Base-by-base conservation (phyloP, 2,113 vertebrate species). In the Chionis minor region DNA sequence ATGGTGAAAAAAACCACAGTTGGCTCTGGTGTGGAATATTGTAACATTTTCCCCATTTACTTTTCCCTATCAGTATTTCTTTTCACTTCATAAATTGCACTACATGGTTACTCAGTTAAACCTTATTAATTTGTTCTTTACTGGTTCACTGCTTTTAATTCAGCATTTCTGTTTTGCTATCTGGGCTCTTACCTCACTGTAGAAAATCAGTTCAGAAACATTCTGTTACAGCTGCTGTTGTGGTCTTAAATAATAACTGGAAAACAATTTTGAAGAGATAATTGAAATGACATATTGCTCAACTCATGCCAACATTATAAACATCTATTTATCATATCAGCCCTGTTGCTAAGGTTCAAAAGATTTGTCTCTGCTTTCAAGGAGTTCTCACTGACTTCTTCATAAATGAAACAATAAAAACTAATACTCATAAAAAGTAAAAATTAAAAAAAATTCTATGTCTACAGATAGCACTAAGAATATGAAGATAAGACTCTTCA, bases 281-380 rank as follows among this genome's bases (percentile, higher is more conserved):
- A 94, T 90, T 91, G 71, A 92, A 94, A 94, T 88, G 78, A 81
- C 84, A 92, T 91, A 71, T 90, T 86, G 42, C 54, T 96, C 42
- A 86, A 52, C 19, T 95, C 47, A 84, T 86, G 82, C 52, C 83
- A 94, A 62, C n/a, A 7, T 79, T 91, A 79, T 63, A 94, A 93
- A 91, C 24, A 85, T 66, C 49, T 86, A 77, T 67, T 94, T 86
- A 97, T 38, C 71, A 62, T 86, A 88, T 88, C 49, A 51, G 22
- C 27, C 62, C 27, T 62, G 6, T 90, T 94, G 15, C 20, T 92
- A 72, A 88, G 20, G 28, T 93, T 92, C 63, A 82, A n/a, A 81
- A 88, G 21, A 47, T 71, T 27, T 77, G 21, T 49, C 45, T 81
- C 42, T 81, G 42, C 11, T 58, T 97, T 90, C 88, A 93, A 63